Evolutionary conservation across 2,113 vertebrate genomes (phyloP), one percentile per base, ranked within the genome.

Genomic region (Pelmatolapia mariae): DNA sequence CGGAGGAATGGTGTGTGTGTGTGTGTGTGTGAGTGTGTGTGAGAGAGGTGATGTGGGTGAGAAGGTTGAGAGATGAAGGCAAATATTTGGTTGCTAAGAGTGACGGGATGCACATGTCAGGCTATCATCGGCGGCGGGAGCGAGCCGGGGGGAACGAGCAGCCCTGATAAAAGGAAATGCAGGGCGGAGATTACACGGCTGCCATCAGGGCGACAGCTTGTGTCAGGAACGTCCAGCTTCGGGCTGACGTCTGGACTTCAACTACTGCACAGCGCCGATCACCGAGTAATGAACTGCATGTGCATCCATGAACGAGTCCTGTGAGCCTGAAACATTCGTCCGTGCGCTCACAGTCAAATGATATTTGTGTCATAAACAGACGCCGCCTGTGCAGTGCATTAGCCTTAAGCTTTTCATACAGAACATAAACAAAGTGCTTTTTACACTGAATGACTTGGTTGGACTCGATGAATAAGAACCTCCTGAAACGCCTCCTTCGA

Each of bases 41-140:
- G 8, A 0, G 61, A 1, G 68, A 43, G 68, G 68, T 29, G 40
- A 47, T 19, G 16, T 50, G 19, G 29, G 83, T 53, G 83, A 40
- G 29, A 53, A 57, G 71, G 57, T 38, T 29, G 80, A 81, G 78
- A 81, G 54, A 78, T 40, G 43, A 52, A 54, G 73, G 81, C 57
- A 91, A 91, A 91, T 85, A 66, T 61, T 79, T 76, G 83, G 79
- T 86, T 91, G 83, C 85, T 90, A 87, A 54, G 53, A 82, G 85
- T 61, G 71, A 90, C 76, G 80, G 85, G 81, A 87, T 26, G 73
- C 84, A 84, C 63, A 80, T 90, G 89, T 85, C 50, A 26, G 90
- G 47, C 29, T 59, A 84, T 87, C 43, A 12, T 31, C 10, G 26
- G 43, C 3, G 10, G 45, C 3, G 8, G 40, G 40, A 33, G 13